A percentile compares a stretch with the other conserved stretches of the same genome.
Conservation (phyloP, 2,888 invertebrate species). For the Artemia sp. region DNA sequence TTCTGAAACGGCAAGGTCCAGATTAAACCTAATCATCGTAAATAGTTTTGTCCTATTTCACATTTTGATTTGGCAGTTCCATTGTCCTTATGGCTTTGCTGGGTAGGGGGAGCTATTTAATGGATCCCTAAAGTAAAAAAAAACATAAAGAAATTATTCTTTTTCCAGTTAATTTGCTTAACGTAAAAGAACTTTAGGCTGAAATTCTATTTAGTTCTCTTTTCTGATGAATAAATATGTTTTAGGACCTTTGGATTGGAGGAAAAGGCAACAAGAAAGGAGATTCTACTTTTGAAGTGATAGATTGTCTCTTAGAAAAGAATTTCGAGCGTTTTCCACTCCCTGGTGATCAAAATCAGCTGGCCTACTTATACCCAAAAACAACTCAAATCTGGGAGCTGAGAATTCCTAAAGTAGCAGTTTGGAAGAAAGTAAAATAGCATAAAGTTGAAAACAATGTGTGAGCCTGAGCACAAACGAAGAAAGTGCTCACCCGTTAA, state of each 20-base stretch:
- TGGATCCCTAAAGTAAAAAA: no score
- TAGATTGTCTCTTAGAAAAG: slow-evolving; percentile 16
- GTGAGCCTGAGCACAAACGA: slow-evolving; percentile 22
- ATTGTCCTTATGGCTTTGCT: no score
- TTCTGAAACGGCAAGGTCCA: no score
- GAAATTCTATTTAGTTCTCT: no score
- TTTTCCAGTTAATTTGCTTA: no score
- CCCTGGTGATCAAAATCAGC: slow-evolving; percentile 1
- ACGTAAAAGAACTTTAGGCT: no score
- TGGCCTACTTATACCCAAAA: slow-evolving; percentile 9
- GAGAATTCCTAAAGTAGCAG: not conserved
- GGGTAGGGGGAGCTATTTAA: no score
- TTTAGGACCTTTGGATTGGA: slow-evolving; percentile 9
- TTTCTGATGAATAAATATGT: not conserved
- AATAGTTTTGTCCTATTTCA: no score
- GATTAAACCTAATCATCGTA: no score
- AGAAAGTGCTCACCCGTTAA: slow-evolving; percentile 18
- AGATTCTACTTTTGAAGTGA: not conserved
- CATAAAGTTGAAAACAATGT: slow-evolving; percentile 18
- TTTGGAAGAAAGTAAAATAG: not conserved
- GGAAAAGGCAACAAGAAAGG: not conserved
- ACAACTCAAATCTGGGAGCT: not conserved
- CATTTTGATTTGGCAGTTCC: no score
- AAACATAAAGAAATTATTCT: no score
- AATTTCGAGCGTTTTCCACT: slow-evolving; percentile 15